Percentiles rank a stretch among this genome's conserved stretches.
Evolutionary conservation across 2,797 vertebrate species (phyloP).

Genomic region (Cottoperca gobio): DNA sequence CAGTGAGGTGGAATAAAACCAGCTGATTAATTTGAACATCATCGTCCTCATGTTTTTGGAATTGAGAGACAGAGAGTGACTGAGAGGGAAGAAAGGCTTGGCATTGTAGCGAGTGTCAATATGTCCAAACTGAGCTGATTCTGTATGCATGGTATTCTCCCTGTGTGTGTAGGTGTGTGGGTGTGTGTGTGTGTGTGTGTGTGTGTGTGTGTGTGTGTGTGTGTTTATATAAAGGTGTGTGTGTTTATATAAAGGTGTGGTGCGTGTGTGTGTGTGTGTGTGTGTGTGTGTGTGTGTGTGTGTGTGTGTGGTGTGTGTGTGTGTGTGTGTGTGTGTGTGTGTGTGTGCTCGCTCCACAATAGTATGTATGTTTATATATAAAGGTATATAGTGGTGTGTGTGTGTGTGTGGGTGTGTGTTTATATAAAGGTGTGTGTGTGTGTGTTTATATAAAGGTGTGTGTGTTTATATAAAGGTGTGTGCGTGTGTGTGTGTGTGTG

Average conservation of each 20-base stretch:
- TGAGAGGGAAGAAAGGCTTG: conserved; percentile 1
- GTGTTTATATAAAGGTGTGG: too few species aligned
- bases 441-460: too few species aligned
- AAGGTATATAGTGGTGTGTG: too few species aligned
- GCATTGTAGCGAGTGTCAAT: background rate
- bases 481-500: too few species aligned
- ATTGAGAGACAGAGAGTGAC: conserved; percentile 11
- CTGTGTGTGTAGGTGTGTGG: background rate
- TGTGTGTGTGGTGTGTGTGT: background rate
- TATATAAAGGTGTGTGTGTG: too few species aligned
- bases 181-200: background rate
- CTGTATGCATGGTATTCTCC: background rate
- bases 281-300: too few species aligned
- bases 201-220: background rate
- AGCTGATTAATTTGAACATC: conserved; percentile 60
- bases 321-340: background rate
- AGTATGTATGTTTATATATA: too few species aligned
- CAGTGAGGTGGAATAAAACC: conserved; percentile 60
- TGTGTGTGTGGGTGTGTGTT: too few species aligned
- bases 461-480: too few species aligned
- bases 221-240: background rate
- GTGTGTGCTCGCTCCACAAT: too few species aligned
- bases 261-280: too few species aligned
- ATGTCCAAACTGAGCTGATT: conserved; percentile 16
- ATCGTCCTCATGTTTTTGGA: conserved; percentile 36